Evolutionary conservation across 1,140 invertebrate species (phyloP).

Genomic region (Galleria mellonella): DNA sequence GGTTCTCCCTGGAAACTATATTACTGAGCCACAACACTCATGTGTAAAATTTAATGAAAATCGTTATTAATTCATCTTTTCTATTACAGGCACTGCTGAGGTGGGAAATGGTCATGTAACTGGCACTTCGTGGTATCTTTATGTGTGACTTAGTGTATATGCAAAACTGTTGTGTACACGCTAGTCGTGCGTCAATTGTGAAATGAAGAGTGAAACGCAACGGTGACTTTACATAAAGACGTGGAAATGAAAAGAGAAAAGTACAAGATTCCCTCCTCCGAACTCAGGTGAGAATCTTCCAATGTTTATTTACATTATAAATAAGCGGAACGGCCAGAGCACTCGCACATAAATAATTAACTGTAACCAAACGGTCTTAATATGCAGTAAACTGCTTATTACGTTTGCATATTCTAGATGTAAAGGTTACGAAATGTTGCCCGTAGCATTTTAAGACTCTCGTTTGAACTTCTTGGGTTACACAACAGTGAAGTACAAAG

Average conservation of each 20-base stretch:
- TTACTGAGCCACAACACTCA: too few relatives aligned
- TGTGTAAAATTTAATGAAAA: not conserved
- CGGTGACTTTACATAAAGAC: slow-evolving; percentile 25
- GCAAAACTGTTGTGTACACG: slow-evolving; percentile 8
- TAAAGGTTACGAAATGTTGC: not conserved
- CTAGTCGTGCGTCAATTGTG: slow-evolving; percentile 25
- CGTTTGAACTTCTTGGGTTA: not conserved
- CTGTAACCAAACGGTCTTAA: too few relatives aligned
- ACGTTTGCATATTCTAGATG: not conserved
- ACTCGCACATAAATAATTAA: not conserved
- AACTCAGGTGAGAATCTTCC: slow-evolving; percentile 38
- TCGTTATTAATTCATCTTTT: slow-evolving; percentile 8
- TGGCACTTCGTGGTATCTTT: slow-evolving; percentile 7
- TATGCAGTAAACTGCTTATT: too few relatives aligned
- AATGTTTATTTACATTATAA: not conserved
- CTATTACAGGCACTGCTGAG: slow-evolving; percentile 19
- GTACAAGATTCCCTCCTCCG: slow-evolving; percentile 41
- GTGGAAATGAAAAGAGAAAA: slow-evolving; percentile 71
- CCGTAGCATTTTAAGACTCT: not conserved
- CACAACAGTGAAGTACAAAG: not conserved
- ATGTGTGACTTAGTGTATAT: slow-evolving; percentile 30
- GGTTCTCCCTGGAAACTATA: too few relatives aligned
- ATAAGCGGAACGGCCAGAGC: not conserved
- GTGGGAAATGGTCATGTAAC: slow-evolving; percentile 11
- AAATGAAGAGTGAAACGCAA: slow-evolving; percentile 41